These are phyloP conservation scores for Myocastor coypus DNA, from an alignment of 2,113 vertebrate genomes.

Conservation along the genomic window DNA sequence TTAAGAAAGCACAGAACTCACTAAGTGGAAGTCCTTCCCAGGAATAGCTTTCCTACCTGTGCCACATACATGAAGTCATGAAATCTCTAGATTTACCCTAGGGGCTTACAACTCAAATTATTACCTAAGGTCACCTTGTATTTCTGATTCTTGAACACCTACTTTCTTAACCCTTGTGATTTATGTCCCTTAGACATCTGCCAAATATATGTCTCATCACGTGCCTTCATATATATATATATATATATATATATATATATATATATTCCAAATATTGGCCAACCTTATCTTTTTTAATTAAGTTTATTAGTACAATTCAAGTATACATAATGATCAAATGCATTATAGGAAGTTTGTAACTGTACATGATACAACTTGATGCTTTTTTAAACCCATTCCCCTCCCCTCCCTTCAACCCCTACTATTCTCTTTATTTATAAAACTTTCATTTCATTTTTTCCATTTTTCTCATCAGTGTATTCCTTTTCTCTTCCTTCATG, in stretches of 20 bases:
- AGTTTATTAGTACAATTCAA: not conserved
- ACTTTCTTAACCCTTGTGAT: not conserved
- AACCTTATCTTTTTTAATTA: not conserved
- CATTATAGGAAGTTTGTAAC: not conserved
- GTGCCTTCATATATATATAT: not conserved
- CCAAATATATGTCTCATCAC: not conserved
- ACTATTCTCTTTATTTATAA: not conserved
- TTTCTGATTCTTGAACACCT: not conserved
- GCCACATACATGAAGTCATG: accelerated
- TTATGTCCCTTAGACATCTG: not conserved
- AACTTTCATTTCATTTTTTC: not conserved
- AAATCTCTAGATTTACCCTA: not conserved
- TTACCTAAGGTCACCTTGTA: not conserved
- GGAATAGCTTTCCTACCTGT: not conserved
- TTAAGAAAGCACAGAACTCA: not conserved
- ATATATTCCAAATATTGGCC: not conserved
- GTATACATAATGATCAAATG: not conserved
- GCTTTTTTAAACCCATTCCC: not conserved
- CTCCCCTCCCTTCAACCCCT: not conserved
- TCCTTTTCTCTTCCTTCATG: not conserved
- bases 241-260: no score
- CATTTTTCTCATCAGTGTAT: not conserved
- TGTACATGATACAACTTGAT: not conserved
- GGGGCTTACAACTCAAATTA: not conserved
- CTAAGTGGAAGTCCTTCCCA: not conserved